Percentiles rank a stretch among this genome's conserved stretches.
Conservation (phyloP, 2,888 invertebrate species). For the Philereme transversata region DNA sequence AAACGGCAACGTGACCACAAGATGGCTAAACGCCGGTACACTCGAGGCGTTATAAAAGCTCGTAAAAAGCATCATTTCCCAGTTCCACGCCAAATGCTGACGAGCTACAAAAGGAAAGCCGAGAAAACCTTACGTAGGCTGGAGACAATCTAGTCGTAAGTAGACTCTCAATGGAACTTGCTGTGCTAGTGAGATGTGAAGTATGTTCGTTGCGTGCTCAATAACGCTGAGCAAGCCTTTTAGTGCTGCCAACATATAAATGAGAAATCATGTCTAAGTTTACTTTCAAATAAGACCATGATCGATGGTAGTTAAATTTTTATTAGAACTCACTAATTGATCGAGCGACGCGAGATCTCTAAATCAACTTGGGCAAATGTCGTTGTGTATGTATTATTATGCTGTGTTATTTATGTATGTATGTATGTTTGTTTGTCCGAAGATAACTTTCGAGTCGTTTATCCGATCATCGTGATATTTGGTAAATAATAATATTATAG, state of each 20-base stretch:
- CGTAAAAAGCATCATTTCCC: slow-evolving; percentile 28
- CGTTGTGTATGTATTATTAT: too few relatives aligned
- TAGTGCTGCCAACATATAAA: slow-evolving; percentile 10
- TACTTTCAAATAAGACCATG: slow-evolving; percentile 6
- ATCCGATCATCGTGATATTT: too few relatives aligned
- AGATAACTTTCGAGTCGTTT: too few relatives aligned
- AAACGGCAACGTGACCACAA: slow-evolving; percentile 22
- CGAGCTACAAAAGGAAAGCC: slow-evolving; percentile 37
- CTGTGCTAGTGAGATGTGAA: slow-evolving; percentile 32
- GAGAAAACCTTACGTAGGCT: slow-evolving; percentile 35
- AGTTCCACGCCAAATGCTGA: slow-evolving; percentile 30
- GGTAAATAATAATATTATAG: too few relatives aligned
- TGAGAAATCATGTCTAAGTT: slow-evolving; percentile 15
- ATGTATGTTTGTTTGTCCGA: too few relatives aligned
- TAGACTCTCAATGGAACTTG: slow-evolving; percentile 34
- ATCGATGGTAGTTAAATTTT: slow-evolving; percentile 10
- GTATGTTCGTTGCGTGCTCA: slow-evolving; percentile 33
- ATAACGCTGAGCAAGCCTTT: slow-evolving; percentile 28
- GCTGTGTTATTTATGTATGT: too few relatives aligned
- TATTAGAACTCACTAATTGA: neutral
- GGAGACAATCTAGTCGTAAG: slow-evolving; percentile 31
- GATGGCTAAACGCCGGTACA: slow-evolving; percentile 17
- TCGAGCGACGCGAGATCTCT: too few relatives aligned
- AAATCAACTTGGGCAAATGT: too few relatives aligned
- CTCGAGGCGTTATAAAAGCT: slow-evolving; percentile 13